phyloP scores from a whole-genome alignment of 2,888 invertebrate genomes.

The Antheraea assamensis region DNA sequence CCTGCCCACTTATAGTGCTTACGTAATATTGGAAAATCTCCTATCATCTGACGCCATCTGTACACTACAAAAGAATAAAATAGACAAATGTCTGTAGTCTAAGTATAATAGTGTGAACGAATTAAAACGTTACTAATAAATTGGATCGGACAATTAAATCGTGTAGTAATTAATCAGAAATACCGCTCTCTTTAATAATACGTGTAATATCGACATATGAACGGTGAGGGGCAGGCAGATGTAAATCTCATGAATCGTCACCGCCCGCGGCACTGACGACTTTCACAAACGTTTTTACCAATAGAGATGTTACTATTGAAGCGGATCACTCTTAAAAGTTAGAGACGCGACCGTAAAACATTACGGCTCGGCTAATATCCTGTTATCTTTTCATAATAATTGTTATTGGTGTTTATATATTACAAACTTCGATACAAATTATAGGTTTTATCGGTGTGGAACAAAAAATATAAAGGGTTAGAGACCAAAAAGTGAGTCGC shows the following conservation, averaged over 20 bases:
- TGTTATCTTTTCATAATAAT: slow-evolving; percentile 81
- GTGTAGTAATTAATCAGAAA: slow-evolving; percentile 73
- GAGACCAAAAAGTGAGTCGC: slow-evolving; percentile 80
- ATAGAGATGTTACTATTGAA: slow-evolving; percentile 78
- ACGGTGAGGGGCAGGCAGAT: slow-evolving; percentile 59
- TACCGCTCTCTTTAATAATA: slow-evolving; percentile 74
- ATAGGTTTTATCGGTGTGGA: slow-evolving; percentile 76
- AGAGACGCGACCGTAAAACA: slow-evolving; percentile 72
- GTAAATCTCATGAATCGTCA: slow-evolving; percentile 69
- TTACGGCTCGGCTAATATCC: slow-evolving; percentile 72
- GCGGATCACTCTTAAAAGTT: slow-evolving; percentile 59
- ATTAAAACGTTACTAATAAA: slow-evolving; percentile 65
- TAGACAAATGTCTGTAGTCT: not conserved
- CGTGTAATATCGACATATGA: slow-evolving; percentile 70
- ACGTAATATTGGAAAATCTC: no score
- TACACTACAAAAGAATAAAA: not conserved
- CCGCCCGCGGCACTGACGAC: slow-evolving; percentile 67
- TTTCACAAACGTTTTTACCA: slow-evolving; percentile 76
- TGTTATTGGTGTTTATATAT: slow-evolving; percentile 83
- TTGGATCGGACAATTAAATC: slow-evolving; percentile 70
- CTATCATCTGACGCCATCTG: no score
- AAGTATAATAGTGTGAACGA: slow-evolving; percentile 51
- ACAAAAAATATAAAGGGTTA: slow-evolving; percentile 80
- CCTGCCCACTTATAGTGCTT: no score
- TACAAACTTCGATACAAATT: slow-evolving; percentile 78